Evolutionary conservation across 1,140 invertebrate genomes (phyloP), one percentile per base, ranked within the genome.

Genomic region (Acromyrmex heyeri): DNA sequence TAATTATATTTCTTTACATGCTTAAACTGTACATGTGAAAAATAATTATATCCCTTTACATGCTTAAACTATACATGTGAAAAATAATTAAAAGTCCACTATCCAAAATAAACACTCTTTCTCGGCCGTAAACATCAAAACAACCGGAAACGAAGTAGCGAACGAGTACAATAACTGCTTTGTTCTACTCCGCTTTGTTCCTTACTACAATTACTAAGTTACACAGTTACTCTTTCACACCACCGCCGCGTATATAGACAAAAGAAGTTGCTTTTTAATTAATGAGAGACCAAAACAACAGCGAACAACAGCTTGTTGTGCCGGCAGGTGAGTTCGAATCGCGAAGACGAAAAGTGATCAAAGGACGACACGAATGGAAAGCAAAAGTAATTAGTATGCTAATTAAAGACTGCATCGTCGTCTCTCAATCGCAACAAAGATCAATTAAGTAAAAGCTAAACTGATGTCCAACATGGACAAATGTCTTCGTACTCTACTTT

Each of bases 261-360:
- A 78, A 85, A 85, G 34, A 65, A 85, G 82, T 85, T 85, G 79
- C 82, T 85, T 78, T 78, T 78, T 85, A 78, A 85, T 85, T 85
- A 85, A 85, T 78, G 82, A 61, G 21, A 55, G 53, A 30, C 67
- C 53, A 18, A 73, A 73, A 82, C 67, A 81, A 65, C 76, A 16
- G 4, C 48, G 30, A 27, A 69, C 44, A 69, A 44, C 16, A 82
- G 57, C 34, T 55, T 48, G 50, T 48, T 44, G n/a, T 24, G 7
- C 44, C 48, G 30, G 61, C 24, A 44, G 27, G 14, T 44, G 18
- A 57, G 30, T 48, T 21, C 69, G 27, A 50, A 16, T 75, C 57
- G 67, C 38, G 38, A 79, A 69, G 62, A 79, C 48, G 38, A 69
- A 69, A 69, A 24, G 48, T 18, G 77, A 61, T 75, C 69, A 83